Base-by-base conservation (phyloP, 2,113 vertebrate species). In the Alouatta palliata region DNA sequence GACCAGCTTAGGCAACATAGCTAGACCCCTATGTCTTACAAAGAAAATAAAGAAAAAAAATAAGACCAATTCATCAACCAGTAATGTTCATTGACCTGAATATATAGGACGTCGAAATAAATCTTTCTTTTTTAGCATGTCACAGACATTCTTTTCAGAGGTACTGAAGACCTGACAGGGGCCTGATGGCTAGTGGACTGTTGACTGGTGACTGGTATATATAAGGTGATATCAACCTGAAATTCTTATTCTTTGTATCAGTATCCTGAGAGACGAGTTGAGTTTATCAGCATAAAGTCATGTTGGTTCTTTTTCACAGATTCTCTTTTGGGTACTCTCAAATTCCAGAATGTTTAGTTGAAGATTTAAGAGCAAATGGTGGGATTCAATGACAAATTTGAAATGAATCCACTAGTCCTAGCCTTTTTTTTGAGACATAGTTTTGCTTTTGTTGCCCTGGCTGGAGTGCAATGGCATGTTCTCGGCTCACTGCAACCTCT, bases 391-490 rank as follows among this genome's bases (percentile, higher is more conserved):
- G 71, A 77, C 81, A 88, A 52, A 45, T 91, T 93, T 85, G 54
- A 97, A 96, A 76, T 85, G 54, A 93, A 88, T 68, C 8, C 8
- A 52, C 83, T 88, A 56, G 54, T 85, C 40, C 30, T 95, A 56
- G 47, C 30, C 3, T 3, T 54, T 84, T 76, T 64, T 61, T 27
- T 27, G 58, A 61, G 61, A 64, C 11, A 12, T 12, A 64, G 61
- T 64, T 64, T 30, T 2, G 11, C 61, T 64, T 27, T 64, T 64
- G 25, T 64, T 64, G 61, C 27, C 61, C 12, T 13, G 27, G 27
- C 27, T 64, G 12, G 27, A 64, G 61, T 30, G 27, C 61, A 64
- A 30, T 64, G 61, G 61, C 27, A 12, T 12, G 27, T 30, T 64
- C 27, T 64, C 2, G 5, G 61, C 61, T 64, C 27, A 64, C 61